A percentile compares a stretch with the other conserved stretches of the same genome.
These are phyloP conservation scores for Palythoa caribaeorum DNA, from an alignment of 92 coral and sea anemone species.

Conservation along the genomic window DNA sequence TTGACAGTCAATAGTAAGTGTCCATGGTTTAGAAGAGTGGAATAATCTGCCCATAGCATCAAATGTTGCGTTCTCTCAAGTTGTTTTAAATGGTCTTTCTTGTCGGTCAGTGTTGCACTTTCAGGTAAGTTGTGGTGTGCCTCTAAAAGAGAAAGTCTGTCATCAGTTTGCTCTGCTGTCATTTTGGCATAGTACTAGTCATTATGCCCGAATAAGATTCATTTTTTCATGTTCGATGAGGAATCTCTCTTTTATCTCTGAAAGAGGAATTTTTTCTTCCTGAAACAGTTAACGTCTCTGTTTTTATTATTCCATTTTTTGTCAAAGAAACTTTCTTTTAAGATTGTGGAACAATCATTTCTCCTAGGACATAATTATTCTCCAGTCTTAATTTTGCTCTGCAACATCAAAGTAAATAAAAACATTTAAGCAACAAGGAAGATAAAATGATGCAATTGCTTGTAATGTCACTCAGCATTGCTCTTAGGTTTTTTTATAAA, in stretches of 20 bases:
- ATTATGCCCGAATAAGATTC: constrained; percentile 13
- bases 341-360: constrained; percentile 46
- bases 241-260: constrained; percentile 37
- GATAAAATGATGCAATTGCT: background rate
- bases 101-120: constrained; percentile 24
- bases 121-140: constrained; percentile 17
- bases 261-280: constrained; percentile 47
- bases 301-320: constrained; percentile 36
- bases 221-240: constrained; percentile 35
- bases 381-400: constrained; percentile 61
- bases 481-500: constrained; percentile 5
- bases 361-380: constrained; percentile 46
- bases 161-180: constrained; percentile 40
- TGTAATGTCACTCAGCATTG: background rate
- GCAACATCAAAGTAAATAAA: background rate
- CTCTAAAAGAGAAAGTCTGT: constrained; percentile 48
- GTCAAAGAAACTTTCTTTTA: constrained; percentile 19
- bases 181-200: constrained; percentile 38
- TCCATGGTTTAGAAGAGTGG: constrained; percentile 62
- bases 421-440: background rate
- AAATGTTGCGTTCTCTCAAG: constrained; percentile 43
- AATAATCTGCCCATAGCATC: constrained; percentile 58
- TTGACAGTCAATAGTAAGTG: constrained; percentile 51
- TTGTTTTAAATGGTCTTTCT: constrained; percentile 42
- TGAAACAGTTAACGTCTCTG: constrained; percentile 34